Evolutionary conservation across 2,797 vertebrate genomes (phyloP), one percentile per base, ranked within the genome.

Genomic region (Ctenopoma kingsleyae): DNA sequence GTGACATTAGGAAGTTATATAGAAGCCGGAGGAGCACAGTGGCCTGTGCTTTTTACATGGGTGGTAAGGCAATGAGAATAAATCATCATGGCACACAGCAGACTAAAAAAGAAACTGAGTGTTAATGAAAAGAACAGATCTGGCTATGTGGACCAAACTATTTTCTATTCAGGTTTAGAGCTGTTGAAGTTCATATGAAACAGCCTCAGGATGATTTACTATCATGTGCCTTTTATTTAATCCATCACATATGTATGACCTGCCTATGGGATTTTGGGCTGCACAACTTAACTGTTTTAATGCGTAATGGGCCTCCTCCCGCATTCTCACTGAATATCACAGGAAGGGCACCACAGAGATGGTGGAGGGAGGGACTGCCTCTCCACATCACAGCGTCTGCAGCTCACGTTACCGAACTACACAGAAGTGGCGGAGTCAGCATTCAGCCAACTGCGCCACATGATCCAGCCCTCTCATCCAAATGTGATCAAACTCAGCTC

Each of bases 361-460:
- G 50, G 61, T 4, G 44, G 17, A 53, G 74, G 74, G 83, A 71
- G 80, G 83, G 70, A 66, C 71, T 30, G 61, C 54, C 30, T 67
- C 75, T 66, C 57, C 66, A 56, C 30, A 30, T 61, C 63, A 27
- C 54, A 19, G 15, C 74, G 38, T 62, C 75, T 69, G 72, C 60
- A 56, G 71, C 77, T 89, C 88, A 86, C 60, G 73, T 91, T 89
- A 86, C 88, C 23, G 12, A 22, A 74, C 52, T 46, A 0, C 9
- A 30, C 35, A 62, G 65, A 73, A 78, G 80, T 47, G 54, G 19
- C 8, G 16, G 59, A 59, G 44, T 77, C 74, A 75, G 67, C 79
- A 19, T 15, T 9, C 59, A 68, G 44, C 35, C 58, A 5, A 54
- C 47, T 74, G 63, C 47, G 48, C 79, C 64, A 73, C 44, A 5